Evolutionary conservation across 2,888 invertebrate species (phyloP), one percentile per base, ranked within the genome.

Genomic region (Orthonevra nobilis): DNA sequence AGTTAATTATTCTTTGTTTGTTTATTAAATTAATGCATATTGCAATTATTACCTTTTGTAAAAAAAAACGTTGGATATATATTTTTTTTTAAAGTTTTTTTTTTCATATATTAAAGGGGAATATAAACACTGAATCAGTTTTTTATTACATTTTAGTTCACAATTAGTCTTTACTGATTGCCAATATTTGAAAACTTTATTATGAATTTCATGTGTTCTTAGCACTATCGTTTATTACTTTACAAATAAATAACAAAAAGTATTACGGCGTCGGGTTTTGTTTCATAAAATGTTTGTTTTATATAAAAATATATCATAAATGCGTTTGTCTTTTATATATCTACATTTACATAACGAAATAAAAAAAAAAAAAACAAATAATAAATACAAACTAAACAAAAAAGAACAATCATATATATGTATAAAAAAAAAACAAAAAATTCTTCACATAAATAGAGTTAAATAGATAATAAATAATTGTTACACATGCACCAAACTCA

Each of bases 91-190:
- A 79, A 64, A 79, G 63, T 50, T 73, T 61, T 38, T 77, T 77
- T 56, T 72, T 52, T 70, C 23, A 54, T 73, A 58, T 63, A 63
- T 63, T 75, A 72, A 72, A 73, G 68, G 68, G 79, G 79, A 79
- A 79, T 79, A 79, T 79, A 61, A 68, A 79, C 48, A 66, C 56
- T 64, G 66, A 61, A 64, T 79, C 73, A 79, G 79, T 73, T 79
- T 72, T 48, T 75, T 28, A 61, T 73, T 79, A 46, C 40, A 56
- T 66, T 58, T 66, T 81, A 81, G 81, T 81, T 77, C 58, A 77
- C 81, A 81, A 77, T 82, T 72, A 82, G 82, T 83, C 83, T 83
- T 83, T 66, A 75, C 79, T 83, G 83, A 83, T 83, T 83, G 83
- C 83, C 82, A 83, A 83, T 77, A 73, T 75, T 81, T 64, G 70